Conservation (phyloP, 1,140 invertebrate genomes). For the Atopsyche davidsoni region DNA sequence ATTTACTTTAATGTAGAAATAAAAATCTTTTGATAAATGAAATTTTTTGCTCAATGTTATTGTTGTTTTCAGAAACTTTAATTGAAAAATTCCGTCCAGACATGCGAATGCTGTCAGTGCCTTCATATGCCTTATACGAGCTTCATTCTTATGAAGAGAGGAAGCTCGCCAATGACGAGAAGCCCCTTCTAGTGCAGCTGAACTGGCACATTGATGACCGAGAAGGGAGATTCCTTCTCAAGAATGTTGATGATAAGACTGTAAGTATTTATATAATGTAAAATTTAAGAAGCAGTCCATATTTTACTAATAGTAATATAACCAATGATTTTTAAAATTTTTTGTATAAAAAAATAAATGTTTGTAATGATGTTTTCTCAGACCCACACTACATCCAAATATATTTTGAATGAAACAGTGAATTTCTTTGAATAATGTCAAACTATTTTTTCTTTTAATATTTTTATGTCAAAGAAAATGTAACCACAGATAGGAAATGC, state of each 20-base stretch:
- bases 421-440: too few relatives aligned
- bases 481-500: too few relatives aligned
- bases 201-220: slow-evolving; percentile 98
- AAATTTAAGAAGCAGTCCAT: neutral
- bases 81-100: slow-evolving; percentile 99
- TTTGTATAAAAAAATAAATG: too few relatives aligned
- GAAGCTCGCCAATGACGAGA: slow-evolving; percentile 81
- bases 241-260: slow-evolving; percentile 78
- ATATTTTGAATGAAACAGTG: too few relatives aligned
- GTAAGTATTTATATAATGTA: slow-evolving; percentile 45
- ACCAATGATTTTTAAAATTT: too few relatives aligned
- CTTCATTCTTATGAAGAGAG: slow-evolving; percentile 96
- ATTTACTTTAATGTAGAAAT: neutral
- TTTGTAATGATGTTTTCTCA: too few relatives aligned
- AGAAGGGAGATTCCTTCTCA: slow-evolving; percentile 92
- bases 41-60: neutral
- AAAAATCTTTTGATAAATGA: neutral
- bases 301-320: too few relatives aligned
- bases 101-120: slow-evolving; percentile 95
- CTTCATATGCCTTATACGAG: slow-evolving; percentile 95
- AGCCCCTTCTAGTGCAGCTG: slow-evolving; percentile 93
- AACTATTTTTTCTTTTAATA: too few relatives aligned
- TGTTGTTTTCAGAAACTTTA: slow-evolving; percentile 61
- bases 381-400: too few relatives aligned
- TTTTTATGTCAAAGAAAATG: too few relatives aligned